Base-by-base conservation (phyloP, 2,797 vertebrate species). In the Sebastes melanostomus region DNA sequence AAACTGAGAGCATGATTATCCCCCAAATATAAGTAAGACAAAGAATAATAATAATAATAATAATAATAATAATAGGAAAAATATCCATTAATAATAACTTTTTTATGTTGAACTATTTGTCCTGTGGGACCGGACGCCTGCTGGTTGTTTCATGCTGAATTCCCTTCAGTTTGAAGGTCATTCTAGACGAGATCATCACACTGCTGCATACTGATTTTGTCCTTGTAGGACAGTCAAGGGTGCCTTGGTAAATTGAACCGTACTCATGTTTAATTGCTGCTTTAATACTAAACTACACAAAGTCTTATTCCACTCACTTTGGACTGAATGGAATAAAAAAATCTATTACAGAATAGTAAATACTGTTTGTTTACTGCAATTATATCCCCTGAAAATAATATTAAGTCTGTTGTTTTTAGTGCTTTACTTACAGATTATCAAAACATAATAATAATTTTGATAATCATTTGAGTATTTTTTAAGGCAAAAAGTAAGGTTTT, bases 141-240 rank as follows among this genome's bases (percentile, higher is more conserved):
- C 38, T 66, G 36, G 14, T 9, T 11, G 66, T 60, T 81, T 72
- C 16, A 20, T 42, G 36, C 13, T 13, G n/a, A 61, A 14, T 61
- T 24, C 12, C 6, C 25, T 8, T 52, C 52, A 29, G 8, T 6
- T 16, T 61, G 59, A 50, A 62, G 75, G 65, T 82, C 58, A 56
- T 54, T 62, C 38, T 42, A 55, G 67, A 63, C 3, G 20, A 22
- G 20, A 50, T 61, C 56, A n/a, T 77, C 22, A 2, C 5, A 14
- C 25, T 59, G 56, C 66, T 58, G 65, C 67, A 46, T 81, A 58
- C 75, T 60, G 54, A 76, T 50, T 55, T 8, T 1, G 62, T 79
- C 52, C 80, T 81, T 75, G 66, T 74, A 6, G 55, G 30, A 60
- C 61, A 56, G 82, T 71, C 22, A n/a, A 66, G 76, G 66, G 50